phyloP scores from a whole-genome alignment of 2,113 vertebrate species.

The Leucopternis melanops region DNA sequence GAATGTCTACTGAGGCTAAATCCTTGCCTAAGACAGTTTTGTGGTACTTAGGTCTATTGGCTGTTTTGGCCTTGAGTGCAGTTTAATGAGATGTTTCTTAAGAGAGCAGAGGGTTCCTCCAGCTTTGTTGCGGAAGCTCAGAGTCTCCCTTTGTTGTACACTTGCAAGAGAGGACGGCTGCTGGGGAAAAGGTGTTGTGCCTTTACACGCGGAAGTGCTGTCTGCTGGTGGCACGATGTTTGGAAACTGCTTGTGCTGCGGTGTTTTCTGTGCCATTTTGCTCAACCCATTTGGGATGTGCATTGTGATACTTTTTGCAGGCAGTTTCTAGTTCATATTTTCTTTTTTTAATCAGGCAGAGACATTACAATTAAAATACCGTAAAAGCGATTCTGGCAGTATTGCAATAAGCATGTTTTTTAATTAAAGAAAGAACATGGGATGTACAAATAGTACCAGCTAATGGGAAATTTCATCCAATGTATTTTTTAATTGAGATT shows the following conservation, averaged over 20 bases:
- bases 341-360: slow-evolving; percentile 80
- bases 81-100: neutral
- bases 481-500: slow-evolving; percentile 76
- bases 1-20: neutral
- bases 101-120: neutral
- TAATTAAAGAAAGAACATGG: slow-evolving; percentile 77
- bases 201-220: accelerated
- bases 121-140: neutral
- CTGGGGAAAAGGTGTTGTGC: neutral
- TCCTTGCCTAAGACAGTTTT: neutral
- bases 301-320: slow-evolving; percentile 7
- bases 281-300: slow-evolving; percentile 12
- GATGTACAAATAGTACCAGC: slow-evolving; percentile 65
- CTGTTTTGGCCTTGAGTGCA: neutral
- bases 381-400: slow-evolving; percentile 75
- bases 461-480: slow-evolving; percentile 70
- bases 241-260: neutral
- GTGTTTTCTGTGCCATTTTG: slow-evolving; percentile 23
- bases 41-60: neutral
- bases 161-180: neutral
- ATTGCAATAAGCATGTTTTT: slow-evolving; percentile 79
- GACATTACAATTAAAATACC: slow-evolving; percentile 80
- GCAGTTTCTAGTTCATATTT: slow-evolving; percentile 75
- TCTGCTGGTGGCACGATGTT: neutral
- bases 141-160: accelerated